Percentiles rank a stretch among this genome's conserved stretches.
phyloP scores from a whole-genome alignment of 1,140 invertebrate genomes.

The Bombus sibiricus region DNA sequence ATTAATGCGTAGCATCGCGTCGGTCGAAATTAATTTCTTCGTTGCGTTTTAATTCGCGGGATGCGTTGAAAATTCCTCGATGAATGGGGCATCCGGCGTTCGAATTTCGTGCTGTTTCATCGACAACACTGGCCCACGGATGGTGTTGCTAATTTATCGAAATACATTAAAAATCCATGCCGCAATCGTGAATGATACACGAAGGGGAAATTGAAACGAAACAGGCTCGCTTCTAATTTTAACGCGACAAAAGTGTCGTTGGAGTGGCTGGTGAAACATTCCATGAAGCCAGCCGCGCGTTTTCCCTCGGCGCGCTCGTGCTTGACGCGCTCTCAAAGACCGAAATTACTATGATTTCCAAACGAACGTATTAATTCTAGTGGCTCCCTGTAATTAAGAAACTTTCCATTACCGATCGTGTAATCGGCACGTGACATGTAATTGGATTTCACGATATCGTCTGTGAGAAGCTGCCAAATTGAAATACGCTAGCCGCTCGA shows the following conservation, averaged over 20 bases:
- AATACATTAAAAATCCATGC: slow-evolving; percentile 8
- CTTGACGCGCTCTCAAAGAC: slow-evolving; percentile 1
- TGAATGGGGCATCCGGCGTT: background rate
- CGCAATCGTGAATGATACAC: no score
- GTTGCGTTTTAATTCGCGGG: background rate
- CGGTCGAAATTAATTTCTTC: slow-evolving; percentile 3
- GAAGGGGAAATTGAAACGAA: background rate
- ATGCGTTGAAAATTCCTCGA: background rate
- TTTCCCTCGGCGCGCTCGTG: background rate
- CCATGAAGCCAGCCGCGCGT: background rate
- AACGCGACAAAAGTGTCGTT: slow-evolving; percentile 3
- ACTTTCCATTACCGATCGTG: slow-evolving; percentile 47
- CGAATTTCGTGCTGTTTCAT: background rate
- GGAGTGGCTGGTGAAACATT: background rate
- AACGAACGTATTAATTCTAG: slow-evolving; percentile 42
- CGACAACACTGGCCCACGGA: no score
- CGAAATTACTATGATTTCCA: slow-evolving; percentile 48
- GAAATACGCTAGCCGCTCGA: slow-evolving; percentile 6
- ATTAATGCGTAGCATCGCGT: background rate
- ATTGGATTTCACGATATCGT: slow-evolving; percentile 31
- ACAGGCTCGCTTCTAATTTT: background rate
- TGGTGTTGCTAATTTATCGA: background rate
- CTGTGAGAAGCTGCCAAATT: slow-evolving; percentile 1
- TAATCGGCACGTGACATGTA: slow-evolving; percentile 44
- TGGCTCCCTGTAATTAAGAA: slow-evolving; percentile 39